Conservation (phyloP, 2,113 vertebrate species). For the Eleginops maclovinus region DNA sequence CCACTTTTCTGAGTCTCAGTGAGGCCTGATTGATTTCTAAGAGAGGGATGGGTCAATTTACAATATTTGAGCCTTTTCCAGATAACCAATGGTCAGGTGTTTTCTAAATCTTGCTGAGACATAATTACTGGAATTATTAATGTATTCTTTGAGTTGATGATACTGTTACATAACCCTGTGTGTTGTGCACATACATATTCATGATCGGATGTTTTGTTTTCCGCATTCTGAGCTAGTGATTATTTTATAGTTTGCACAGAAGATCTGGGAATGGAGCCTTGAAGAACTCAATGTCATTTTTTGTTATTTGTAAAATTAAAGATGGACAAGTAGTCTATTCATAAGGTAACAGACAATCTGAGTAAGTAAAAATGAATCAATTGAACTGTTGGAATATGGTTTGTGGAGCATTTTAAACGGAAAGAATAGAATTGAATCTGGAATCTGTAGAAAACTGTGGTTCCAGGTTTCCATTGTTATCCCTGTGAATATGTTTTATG, state of each 20-base stretch:
- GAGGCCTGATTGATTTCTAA: background rate
- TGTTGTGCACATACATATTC: background rate
- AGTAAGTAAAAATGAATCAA: background rate
- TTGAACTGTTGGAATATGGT: background rate
- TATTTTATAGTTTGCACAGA: background rate
- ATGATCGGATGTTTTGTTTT: background rate
- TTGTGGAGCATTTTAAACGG: background rate
- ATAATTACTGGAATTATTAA: background rate
- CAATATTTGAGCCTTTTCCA: background rate
- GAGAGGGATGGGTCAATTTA: background rate
- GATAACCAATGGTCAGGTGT: background rate
- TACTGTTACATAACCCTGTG: background rate
- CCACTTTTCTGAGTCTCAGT: background rate
- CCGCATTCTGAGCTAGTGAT: background rate
- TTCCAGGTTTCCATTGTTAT: background rate
- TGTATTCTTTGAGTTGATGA: background rate
- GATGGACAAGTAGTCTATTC: background rate
- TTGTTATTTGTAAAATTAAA: background rate
- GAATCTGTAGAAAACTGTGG: background rate
- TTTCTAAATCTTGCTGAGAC: background rate
- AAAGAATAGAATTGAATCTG: background rate
- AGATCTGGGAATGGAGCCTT: background rate
- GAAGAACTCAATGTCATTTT: background rate
- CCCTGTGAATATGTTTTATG: conserved; percentile 4
- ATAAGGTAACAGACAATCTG: background rate